phyloP scores from a whole-genome alignment of 2,888 invertebrate genomes.

The Adela reaumurella region DNA sequence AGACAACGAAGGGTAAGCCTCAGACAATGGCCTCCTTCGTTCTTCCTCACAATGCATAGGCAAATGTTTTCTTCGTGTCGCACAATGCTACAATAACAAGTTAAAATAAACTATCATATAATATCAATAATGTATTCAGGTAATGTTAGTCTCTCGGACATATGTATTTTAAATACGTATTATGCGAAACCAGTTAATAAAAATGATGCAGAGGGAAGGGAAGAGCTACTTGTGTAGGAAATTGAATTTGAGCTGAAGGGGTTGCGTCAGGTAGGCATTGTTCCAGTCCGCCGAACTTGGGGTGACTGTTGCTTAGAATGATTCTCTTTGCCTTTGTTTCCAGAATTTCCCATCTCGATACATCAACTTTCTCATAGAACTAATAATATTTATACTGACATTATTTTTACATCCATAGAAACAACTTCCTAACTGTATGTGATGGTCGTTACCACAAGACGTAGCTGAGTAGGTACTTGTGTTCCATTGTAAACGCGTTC shows the following conservation, averaged over 20 bases:
- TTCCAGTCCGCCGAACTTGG: not conserved
- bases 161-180: conserved; percentile 55
- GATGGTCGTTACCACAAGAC: too few relatives aligned
- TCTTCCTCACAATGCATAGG: conserved; percentile 7
- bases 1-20: not conserved
- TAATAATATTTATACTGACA: too few relatives aligned
- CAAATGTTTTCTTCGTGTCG: conserved; percentile 25
- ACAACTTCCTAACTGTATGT: too few relatives aligned
- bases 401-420: too few relatives aligned
- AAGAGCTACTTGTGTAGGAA: not conserved
- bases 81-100: conserved; percentile 24
- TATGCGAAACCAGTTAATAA: conserved; percentile 49
- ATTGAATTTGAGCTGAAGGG: not conserved
- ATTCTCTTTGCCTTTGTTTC: not conserved
- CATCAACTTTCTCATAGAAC: too few relatives aligned
- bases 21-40: conserved; percentile 17
- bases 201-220: conserved; percentile 7
- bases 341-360: not conserved
- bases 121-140: conserved; percentile 51
- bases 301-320: not conserved
- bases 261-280: not conserved
- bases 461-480: too few relatives aligned
- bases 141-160: conserved; percentile 28
- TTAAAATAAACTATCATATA: conserved; percentile 55
- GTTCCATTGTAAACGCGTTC: too few relatives aligned